These are phyloP conservation scores for Drosophila kambysellisi DNA, from an alignment of 2,888 invertebrate species.

Conservation along the genomic window DNA sequence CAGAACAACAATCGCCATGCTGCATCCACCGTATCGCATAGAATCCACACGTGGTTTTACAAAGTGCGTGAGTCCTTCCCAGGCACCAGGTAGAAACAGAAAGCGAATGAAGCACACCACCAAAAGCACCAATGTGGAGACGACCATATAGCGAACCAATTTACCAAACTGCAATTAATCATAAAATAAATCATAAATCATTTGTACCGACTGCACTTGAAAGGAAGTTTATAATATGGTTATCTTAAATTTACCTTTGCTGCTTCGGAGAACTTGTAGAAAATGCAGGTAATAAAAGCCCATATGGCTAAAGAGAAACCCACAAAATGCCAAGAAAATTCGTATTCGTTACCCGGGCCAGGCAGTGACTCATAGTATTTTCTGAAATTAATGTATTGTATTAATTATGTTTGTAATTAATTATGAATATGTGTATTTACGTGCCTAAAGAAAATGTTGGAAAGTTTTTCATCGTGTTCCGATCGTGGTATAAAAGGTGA, in stretches of 20 bases:
- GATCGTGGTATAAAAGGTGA: not conserved
- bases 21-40: slow-evolving; percentile 8
- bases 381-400: slow-evolving; percentile 5
- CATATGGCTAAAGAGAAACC: slow-evolving; percentile 63
- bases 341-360: not conserved
- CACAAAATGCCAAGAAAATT: slow-evolving; percentile 74
- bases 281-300: slow-evolving; percentile 63
- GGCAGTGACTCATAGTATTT: slow-evolving; percentile 16
- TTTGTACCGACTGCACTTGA: not conserved
- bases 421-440: not conserved
- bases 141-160: slow-evolving; percentile 66
- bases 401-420: too few relatives aligned
- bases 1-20: slow-evolving; percentile 82
- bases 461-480: slow-evolving; percentile 43
- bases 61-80: slow-evolving; percentile 46
- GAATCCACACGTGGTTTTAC: slow-evolving; percentile 22
- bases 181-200: not conserved
- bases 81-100: slow-evolving; percentile 71
- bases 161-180: slow-evolving; percentile 69
- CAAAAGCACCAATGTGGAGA: slow-evolving; percentile 58
- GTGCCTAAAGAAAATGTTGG: slow-evolving; percentile 72
- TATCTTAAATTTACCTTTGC: slow-evolving; percentile 53
- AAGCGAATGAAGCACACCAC: slow-evolving; percentile 68
- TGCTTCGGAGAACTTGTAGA: slow-evolving; percentile 65
- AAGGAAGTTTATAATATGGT: not conserved